Conservation (phyloP, 2,888 invertebrate species). For the Plagodis pulveraria region DNA sequence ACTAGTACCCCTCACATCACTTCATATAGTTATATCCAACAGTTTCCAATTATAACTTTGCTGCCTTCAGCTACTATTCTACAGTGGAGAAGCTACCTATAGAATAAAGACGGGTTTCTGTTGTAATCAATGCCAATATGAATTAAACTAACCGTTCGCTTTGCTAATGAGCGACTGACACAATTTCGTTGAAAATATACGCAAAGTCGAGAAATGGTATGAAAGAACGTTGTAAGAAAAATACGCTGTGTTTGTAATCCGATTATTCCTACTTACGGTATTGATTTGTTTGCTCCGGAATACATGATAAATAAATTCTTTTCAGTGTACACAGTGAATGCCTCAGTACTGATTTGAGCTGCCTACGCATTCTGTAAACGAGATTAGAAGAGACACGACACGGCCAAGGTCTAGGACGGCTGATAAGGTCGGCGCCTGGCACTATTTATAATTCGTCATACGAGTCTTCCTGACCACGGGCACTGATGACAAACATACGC, state of each 20-base stretch:
- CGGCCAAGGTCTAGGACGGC: constrained; percentile 61
- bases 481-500: constrained; percentile 16
- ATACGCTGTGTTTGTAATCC: neutral
- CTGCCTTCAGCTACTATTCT: too few relatives aligned
- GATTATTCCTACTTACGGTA: constrained; percentile 5
- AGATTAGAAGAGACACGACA: constrained; percentile 49
- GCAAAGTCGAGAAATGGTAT: neutral
- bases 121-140: constrained; percentile 18
- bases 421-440: constrained; percentile 52
- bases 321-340: neutral
- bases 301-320: constrained; percentile 6
- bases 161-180: constrained; percentile 25
- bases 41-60: too few relatives aligned
- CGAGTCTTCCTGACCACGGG: constrained; percentile 21
- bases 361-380: constrained; percentile 27
- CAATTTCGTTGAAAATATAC: constrained; percentile 2
- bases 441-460: constrained; percentile 27
- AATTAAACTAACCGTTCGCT: constrained; percentile 1
- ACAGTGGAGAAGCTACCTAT: too few relatives aligned
- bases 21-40: too few relatives aligned
- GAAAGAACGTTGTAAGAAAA: neutral
- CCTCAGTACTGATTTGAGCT: constrained; percentile 10
- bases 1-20: neutral
- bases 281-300: constrained; percentile 1
- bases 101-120: neutral